Evolutionary conservation across 2,797 vertebrate genomes (phyloP), one percentile per base, ranked within the genome.

Genomic region (Sebastes ruberrimus): DNA sequence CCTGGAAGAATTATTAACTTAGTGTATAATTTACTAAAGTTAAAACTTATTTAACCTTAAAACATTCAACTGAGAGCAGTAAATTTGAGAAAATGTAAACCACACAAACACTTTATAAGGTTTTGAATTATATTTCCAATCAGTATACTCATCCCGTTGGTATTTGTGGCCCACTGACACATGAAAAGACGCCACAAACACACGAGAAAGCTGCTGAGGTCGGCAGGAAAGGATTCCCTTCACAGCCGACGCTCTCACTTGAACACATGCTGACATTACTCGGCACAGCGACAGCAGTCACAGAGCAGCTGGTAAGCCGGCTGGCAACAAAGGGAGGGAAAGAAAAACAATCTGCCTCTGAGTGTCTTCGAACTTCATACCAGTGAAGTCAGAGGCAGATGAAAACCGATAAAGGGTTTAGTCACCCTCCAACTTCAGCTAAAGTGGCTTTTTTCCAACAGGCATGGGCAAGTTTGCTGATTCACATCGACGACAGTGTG

Each of bases 261-360:
- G n/a, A 86, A 74, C 92, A 94, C 90, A 92, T 91, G 91, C 83
- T 88, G 82, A 65, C 84, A 76, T 91, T 83, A 83, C 76, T 93
- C 89, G 86, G 87, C 84, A 81, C 67, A 79, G 71, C 76, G 68
- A 60, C 88, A 89, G 79, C 84, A 65, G 85, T 59, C 83, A 61
- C 69, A 56, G 67, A 90, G 84, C 93, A 92, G 90, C 89, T 90
- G 93, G 74, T 80, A 61, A 53, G 74, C 65, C 55, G 22, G 73
- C 64, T 33, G 52, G 79, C 79, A 71, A 86, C 80, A 78, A 85
- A 83, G 67, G 72, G 46, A 71, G 25, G n/a, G 65, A 32, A 25
- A 68, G 67, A 78, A 81, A 75, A 65, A 76, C 78, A 78, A 42
- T 72, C 80, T 32, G 65, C 30, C 60, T 63, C 38, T 9, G 28